Evolutionary conservation across 1,140 invertebrate species (phyloP).

Genomic region (Nomia melanderi): DNA sequence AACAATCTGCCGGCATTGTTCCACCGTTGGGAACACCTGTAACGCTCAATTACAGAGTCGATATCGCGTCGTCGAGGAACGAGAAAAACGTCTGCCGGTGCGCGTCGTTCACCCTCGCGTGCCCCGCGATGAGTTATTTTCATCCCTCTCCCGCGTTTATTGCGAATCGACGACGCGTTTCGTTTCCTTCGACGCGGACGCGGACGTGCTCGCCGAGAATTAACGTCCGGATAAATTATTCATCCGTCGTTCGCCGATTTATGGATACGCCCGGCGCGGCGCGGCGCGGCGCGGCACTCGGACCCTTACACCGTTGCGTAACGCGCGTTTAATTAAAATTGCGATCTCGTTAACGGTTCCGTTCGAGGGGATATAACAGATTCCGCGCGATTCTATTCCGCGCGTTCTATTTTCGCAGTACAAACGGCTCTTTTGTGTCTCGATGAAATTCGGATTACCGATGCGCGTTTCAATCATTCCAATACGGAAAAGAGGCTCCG

Average conservation of each 20-base stretch:
- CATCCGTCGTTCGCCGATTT: neutral
- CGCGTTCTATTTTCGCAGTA: too few species aligned
- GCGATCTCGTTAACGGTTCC: too few species aligned
- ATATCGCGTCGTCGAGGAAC: conserved; percentile 50
- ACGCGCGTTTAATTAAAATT: too few species aligned
- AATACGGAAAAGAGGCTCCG: too few species aligned
- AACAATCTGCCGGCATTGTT: conserved; percentile 66
- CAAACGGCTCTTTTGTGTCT: too few species aligned
- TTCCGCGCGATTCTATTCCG: too few species aligned
- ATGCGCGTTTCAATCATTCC: too few species aligned
- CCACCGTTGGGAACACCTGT: conserved; percentile 70
- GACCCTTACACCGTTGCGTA: too few species aligned
- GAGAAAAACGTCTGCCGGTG: conserved; percentile 48
- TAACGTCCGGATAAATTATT: neutral
- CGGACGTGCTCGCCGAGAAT: neutral
- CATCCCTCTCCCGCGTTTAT: conserved; percentile 7
- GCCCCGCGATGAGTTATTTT: conserved; percentile 46
- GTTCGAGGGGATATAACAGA: too few species aligned
- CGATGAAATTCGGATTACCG: too few species aligned
- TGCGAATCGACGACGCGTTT: conserved; percentile 1
- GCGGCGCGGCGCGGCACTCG: too few species aligned
- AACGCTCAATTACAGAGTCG: conserved; percentile 70
- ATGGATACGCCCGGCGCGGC: too few species aligned
- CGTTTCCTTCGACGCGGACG: neutral
- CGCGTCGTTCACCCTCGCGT: conserved; percentile 10